phyloP scores from a whole-genome alignment of 1,140 invertebrate genomes.

The Drosophila sulfurigaster region DNA sequence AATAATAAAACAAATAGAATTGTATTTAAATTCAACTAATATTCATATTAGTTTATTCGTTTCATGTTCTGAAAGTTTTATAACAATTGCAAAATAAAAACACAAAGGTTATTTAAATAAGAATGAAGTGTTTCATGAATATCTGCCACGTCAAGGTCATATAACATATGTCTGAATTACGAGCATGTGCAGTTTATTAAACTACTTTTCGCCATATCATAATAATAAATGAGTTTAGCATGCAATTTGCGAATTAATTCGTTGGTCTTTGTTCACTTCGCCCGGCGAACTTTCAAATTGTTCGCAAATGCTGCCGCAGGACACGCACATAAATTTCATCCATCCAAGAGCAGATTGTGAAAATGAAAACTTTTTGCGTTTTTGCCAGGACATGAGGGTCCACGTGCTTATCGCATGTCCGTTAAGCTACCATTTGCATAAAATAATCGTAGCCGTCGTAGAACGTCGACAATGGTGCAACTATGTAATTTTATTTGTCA shows the following conservation, averaged over 20 bases:
- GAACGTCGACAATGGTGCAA: conserved; percentile 7
- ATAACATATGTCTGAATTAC: not conserved
- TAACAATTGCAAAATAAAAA: too few species aligned
- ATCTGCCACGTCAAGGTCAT: not conserved
- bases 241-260: conserved; percentile 41
- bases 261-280: conserved; percentile 2
- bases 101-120: too few species aligned
- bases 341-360: conserved; percentile 1
- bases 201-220: conserved; percentile 3
- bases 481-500: conserved; percentile 30
- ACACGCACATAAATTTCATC: conserved; percentile 23
- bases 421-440: conserved; percentile 43
- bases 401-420: conserved; percentile 38
- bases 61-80: too few species aligned
- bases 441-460: conserved; percentile 25
- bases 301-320: conserved; percentile 1
- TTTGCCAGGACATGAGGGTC: not conserved
- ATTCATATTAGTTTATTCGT: too few species aligned
- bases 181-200: conserved; percentile 25
- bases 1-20: too few species aligned
- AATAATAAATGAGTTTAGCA: conserved; percentile 28
- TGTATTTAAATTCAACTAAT: too few species aligned
- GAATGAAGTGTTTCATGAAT: not conserved
- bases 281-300: conserved; percentile 7
- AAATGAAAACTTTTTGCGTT: conserved; percentile 21